Evolutionary conservation across 1,140 invertebrate genomes (phyloP).

Genomic region (Aradophagus sp.): DNA sequence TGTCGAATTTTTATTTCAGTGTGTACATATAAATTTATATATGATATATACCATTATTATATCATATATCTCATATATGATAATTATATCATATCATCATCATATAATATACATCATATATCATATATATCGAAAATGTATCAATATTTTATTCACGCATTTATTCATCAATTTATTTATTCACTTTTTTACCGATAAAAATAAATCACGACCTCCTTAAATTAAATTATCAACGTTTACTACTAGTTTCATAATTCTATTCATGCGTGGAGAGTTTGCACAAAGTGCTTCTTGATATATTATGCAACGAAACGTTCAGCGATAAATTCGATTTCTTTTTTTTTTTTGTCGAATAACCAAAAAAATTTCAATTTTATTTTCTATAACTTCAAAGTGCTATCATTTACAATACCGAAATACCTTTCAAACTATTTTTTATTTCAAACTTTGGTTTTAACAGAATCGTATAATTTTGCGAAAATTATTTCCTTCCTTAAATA

Average conservation of each 20-base stretch:
- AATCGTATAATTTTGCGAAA: neutral
- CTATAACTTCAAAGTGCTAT: slow-evolving; percentile 2
- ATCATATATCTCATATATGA: too few relatives aligned
- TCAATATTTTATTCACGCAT: too few relatives aligned
- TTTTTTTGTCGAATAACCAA: too few relatives aligned
- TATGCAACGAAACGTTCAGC: slow-evolving; percentile 12
- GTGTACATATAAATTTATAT: too few relatives aligned
- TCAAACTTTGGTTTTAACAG: slow-evolving; percentile 3
- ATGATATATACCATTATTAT: too few relatives aligned
- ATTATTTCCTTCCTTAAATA: neutral
- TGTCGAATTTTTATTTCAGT: too few relatives aligned
- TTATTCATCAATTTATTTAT: too few relatives aligned
- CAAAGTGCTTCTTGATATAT: slow-evolving; percentile 14
- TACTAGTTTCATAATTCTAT: neutral
- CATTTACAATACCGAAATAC: slow-evolving; percentile 3
- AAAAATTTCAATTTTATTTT: slow-evolving; percentile 3
- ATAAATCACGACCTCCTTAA: slow-evolving; percentile 1
- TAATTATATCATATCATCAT: too few relatives aligned
- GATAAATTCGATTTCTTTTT: slow-evolving; percentile 6
- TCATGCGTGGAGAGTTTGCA: slow-evolving; percentile 10
- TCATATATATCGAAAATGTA: too few relatives aligned
- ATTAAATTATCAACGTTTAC: slow-evolving; percentile 8
- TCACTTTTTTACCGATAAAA: too few relatives aligned
- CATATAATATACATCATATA: too few relatives aligned
- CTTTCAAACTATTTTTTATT: slow-evolving; percentile 9